phyloP scores from a whole-genome alignment of 2,797 vertebrate species.

The Myotis daubentonii region DNA sequence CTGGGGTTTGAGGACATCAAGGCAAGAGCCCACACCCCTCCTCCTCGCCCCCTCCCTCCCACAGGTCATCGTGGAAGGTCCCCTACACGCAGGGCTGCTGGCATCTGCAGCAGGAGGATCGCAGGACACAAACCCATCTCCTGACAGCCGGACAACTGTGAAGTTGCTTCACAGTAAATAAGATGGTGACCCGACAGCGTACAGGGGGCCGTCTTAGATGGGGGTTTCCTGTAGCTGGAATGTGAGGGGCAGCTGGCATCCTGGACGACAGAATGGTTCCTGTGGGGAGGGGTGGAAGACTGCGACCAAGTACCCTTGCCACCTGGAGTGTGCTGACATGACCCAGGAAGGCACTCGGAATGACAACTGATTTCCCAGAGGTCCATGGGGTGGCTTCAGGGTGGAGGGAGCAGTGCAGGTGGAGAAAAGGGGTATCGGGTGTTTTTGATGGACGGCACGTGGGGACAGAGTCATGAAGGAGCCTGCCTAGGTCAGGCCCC shows the following conservation, averaged over 20 bases:
- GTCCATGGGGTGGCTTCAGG: neutral
- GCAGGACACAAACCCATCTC: neutral
- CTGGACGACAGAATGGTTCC: neutral
- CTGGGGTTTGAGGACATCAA: neutral
- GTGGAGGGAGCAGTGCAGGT: neutral
- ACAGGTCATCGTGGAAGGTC: neutral
- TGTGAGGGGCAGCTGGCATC: neutral
- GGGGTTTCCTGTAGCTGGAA: neutral
- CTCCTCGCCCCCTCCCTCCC: too few relatives aligned
- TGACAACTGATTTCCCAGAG: neutral
- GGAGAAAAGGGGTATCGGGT: neutral
- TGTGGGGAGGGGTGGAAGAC: neutral
- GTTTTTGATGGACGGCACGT: neutral
- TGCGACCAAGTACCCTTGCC: too few relatives aligned
- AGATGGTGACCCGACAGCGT: fast-evolving
- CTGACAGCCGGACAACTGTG: neutral
- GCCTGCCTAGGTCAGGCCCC: neutral
- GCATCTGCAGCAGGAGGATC: neutral
- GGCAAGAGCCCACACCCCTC: neutral
- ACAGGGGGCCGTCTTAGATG: neutral
- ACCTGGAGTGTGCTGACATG: neutral
- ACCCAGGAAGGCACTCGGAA: neutral
- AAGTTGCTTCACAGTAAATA: neutral
- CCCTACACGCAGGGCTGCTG: neutral
- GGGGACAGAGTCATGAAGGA: neutral